Evolutionary conservation across 2,797 vertebrate species (phyloP).

Genomic region (Gadopsis bispinosus): DNA sequence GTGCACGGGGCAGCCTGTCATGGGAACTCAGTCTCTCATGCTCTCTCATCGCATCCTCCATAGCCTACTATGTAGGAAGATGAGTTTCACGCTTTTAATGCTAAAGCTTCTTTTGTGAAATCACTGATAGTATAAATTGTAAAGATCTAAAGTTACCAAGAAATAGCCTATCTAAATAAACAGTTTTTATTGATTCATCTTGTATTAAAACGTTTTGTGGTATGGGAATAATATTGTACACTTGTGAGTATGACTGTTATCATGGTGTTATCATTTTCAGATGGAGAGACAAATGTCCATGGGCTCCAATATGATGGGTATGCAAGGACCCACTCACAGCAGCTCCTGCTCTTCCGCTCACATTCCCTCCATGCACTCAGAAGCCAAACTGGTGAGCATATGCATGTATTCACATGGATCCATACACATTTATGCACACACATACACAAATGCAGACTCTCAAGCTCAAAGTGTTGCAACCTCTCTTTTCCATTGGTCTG

Average conservation of each 20-base stretch:
- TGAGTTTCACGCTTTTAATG: conserved; percentile 24
- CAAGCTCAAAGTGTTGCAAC: conserved; percentile 77
- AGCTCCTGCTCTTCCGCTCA: conserved; percentile 95
- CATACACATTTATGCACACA: conserved; percentile 50
- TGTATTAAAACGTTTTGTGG: not conserved
- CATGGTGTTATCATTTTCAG: conserved; percentile 80
- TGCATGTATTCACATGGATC: conserved; percentile 57
- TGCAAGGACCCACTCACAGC: conserved; percentile 95
- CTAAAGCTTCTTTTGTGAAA: conserved; percentile 22
- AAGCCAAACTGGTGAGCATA: conserved; percentile 97
- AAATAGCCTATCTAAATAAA: not conserved
- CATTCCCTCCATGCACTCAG: conserved; percentile 97
- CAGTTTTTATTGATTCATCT: not conserved
- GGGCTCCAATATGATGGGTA: conserved; percentile 97
- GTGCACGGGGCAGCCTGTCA: conserved; percentile 70
- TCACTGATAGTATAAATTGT: conserved; percentile 4
- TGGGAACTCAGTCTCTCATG: conserved; percentile 74
- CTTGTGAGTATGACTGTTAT: conserved; percentile 32
- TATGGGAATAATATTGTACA: conserved; percentile 3
- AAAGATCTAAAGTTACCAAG: not conserved
- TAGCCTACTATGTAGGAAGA: conserved; percentile 8
- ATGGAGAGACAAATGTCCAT: conserved; percentile 99
- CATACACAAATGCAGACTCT: conserved; percentile 46
- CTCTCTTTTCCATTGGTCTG: conserved; percentile 84
- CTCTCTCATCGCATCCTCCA: conserved; percentile 62